Base-by-base conservation (phyloP, 2,888 invertebrate species). In the Diplazon laetatorius region DNA sequence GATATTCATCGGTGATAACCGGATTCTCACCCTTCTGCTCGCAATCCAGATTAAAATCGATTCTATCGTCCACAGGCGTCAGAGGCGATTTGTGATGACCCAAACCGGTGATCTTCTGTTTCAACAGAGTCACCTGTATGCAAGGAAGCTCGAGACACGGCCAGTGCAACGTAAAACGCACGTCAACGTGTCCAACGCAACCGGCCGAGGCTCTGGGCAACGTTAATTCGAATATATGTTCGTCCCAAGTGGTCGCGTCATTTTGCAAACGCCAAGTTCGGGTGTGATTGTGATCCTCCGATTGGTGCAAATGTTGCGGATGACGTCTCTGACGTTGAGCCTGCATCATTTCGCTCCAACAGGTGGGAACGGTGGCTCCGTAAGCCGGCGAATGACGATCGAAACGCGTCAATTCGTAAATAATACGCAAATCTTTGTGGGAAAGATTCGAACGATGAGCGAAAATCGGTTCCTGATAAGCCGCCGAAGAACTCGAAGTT, bases 281-380 rank as follows among this genome's bases (percentile, higher is more conserved):
- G 4, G 96, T 96, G 82, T 94, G 94, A 86, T 96, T 95, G 66
- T 94, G 93, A 81, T 95, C 94, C 84, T 94, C 94, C 48, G 92
- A 92, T 74, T 93, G 93, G 87, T 94, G 95, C 69, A 95, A 91
- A 88, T 95, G 95, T 87, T 97, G 97, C 0, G 97, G 97, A 89
- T 97, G 96, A 42, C 97, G 94, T 16, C 98, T 93, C 85, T 97
- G 97, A 74, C 97, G 94, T 88, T 97, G 97, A 4, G 97, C 97
- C 81, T 97, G 97, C 84, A 97, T 97, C 85, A 98, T 93, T 90
- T 98, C 97, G 82, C 95, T 96, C 98, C 98, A 98, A 91, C 97
- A 98, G 2, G 97, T 95, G 0, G 98, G 97, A 2, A 97, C 97
- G 14, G 97, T 97, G 0, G 97, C 97, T 66, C 96, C 95, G 89